Percentiles rank a stretch among this genome's conserved stretches.
These are phyloP conservation scores for Lasioglossum baleicum DNA, from an alignment of 1,140 invertebrate species.

Conservation along the genomic window DNA sequence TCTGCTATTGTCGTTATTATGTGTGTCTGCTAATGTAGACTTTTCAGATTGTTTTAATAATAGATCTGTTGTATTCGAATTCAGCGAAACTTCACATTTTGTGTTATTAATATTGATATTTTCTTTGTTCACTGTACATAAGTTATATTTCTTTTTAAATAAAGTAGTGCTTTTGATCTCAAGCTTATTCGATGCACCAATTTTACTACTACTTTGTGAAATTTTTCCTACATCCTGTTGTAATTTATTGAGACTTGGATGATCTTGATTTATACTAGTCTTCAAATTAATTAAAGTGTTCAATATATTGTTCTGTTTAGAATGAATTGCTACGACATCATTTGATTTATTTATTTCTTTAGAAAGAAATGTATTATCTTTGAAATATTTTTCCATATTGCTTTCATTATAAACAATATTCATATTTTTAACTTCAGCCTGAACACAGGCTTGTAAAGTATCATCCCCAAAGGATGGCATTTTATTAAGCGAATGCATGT, in stretches of 20 bases:
- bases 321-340: background rate
- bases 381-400: conserved; percentile 56
- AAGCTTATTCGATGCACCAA: background rate
- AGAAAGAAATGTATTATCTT: conserved; percentile 27
- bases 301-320: background rate
- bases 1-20: background rate
- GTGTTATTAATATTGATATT: background rate
- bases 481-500: conserved; percentile 37
- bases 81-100: background rate
- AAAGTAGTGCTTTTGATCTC: background rate
- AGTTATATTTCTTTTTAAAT: background rate
- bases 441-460: conserved; percentile 54
- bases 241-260: conserved; percentile 7
- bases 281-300: background rate
- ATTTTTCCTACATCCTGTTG: conserved; percentile 12
- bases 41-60: conserved; percentile 6
- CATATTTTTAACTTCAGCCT: conserved; percentile 33
- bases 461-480: conserved; percentile 60
- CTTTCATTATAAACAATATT: conserved; percentile 32
- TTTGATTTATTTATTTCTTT: background rate
- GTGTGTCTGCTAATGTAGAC: background rate
- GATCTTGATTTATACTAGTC: background rate
- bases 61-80: conserved; percentile 10
- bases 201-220: background rate
- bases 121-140: background rate